These are phyloP conservation scores for Crematogaster levior DNA, from an alignment of 2,888 invertebrate genomes.

Conservation along the genomic window DNA sequence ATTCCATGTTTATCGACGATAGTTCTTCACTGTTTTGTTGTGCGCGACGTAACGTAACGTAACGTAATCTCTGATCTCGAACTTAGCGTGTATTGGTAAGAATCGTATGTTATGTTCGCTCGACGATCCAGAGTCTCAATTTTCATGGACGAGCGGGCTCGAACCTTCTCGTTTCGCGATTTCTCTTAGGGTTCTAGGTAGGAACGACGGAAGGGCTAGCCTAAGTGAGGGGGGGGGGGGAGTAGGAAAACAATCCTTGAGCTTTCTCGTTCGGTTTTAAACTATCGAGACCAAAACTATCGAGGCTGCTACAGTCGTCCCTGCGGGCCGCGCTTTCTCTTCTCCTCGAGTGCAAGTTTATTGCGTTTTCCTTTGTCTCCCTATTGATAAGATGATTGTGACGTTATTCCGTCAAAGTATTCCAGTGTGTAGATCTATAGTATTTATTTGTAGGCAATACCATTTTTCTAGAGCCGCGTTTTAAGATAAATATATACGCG, in stretches of 20 bases:
- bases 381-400: conserved; percentile 64
- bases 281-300: conserved; percentile 48
- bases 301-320: conserved; percentile 49
- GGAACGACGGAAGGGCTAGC: conserved; percentile 6
- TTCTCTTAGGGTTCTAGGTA: conserved; percentile 14
- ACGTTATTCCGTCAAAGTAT: conserved; percentile 78
- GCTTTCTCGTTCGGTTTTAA: conserved; percentile 28
- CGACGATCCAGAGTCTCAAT: conserved; percentile 48
- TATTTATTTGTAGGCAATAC: conserved; percentile 82
- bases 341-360: conserved; percentile 21
- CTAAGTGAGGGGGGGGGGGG: background rate
- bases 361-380: conserved; percentile 61
- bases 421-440: conserved; percentile 83
- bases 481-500: conserved; percentile 33
- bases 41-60: conserved; percentile 13
- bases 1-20: conserved; percentile 27
- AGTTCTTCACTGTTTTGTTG: conserved; percentile 35
- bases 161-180: conserved; percentile 29
- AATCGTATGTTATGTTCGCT: conserved; percentile 42
- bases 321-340: conserved; percentile 37
- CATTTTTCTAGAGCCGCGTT: conserved; percentile 56
- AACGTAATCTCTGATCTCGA: conserved; percentile 51
- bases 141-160: conserved; percentile 29
- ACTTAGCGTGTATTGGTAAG: conserved; percentile 36
- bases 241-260: conserved; percentile 5